These are phyloP conservation scores for Conops quadrifasciatus DNA, from an alignment of 2,888 invertebrate species.

Conservation along the genomic window DNA sequence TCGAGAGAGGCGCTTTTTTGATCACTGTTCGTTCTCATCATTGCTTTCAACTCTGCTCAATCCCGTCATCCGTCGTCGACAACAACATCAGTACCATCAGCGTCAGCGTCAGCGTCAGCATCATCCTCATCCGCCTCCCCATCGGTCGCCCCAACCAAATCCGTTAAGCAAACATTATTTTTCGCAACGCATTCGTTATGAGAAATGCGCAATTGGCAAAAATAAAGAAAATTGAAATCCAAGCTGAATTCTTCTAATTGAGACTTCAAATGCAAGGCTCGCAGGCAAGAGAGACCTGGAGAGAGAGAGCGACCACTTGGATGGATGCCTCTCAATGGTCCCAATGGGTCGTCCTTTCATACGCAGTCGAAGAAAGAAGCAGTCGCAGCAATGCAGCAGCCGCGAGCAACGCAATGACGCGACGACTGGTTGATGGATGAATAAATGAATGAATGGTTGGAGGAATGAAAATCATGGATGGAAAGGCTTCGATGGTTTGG, in stretches of 20 bases:
- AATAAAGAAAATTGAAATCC: constrained; percentile 43
- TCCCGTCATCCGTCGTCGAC: neutral
- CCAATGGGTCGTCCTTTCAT: constrained; percentile 37
- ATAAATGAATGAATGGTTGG: constrained; percentile 29
- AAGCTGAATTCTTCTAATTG: constrained; percentile 42
- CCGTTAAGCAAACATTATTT: constrained; percentile 45
- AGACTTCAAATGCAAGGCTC: constrained; percentile 40
- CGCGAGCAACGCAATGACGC: too few species aligned
- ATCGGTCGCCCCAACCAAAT: constrained; percentile 12
- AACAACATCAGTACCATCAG: neutral
- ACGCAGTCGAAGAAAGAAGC: constrained; percentile 42
- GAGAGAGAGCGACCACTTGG: constrained; percentile 19
- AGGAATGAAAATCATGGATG: constrained; percentile 10
- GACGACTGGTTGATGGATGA: constrained; percentile 9
- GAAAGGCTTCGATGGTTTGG: constrained; percentile 23
- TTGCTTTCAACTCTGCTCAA: neutral
- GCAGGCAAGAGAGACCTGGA: constrained; percentile 4
- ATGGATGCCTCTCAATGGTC: constrained; percentile 37
- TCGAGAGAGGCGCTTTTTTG: too few species aligned
- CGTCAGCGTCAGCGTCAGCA: neutral
- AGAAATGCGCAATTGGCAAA: constrained; percentile 45
- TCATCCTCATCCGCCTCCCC: constrained; percentile 2
- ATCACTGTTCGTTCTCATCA: too few species aligned
- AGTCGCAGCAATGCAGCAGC: neutral
- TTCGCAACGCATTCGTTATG: constrained; percentile 26